Evolutionary conservation across 2,113 vertebrate genomes (phyloP).

Genomic region (Atherinomorus stipes): DNA sequence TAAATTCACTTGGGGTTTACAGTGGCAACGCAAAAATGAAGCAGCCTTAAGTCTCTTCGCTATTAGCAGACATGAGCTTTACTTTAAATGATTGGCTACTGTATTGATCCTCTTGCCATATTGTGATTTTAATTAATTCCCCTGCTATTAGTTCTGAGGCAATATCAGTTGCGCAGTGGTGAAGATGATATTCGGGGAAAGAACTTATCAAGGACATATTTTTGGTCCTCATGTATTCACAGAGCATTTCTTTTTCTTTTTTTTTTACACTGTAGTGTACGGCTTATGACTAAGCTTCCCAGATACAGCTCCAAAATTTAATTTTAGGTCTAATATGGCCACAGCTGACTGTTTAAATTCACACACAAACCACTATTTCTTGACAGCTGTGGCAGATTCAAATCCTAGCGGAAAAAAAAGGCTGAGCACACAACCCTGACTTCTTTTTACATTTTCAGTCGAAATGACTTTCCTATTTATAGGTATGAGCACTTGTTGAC

Average conservation of each 20-base stretch:
- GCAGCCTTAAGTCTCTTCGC: slow-evolving; percentile 1
- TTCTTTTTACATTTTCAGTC: not conserved
- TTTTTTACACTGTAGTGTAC: not conserved
- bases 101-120: slow-evolving; percentile 32
- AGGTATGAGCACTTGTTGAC: slow-evolving; percentile 24
- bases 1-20: slow-evolving; percentile 30
- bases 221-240: not conserved
- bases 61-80: slow-evolving; percentile 11
- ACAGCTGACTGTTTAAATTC: slow-evolving; percentile 32
- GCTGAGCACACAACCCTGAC: not conserved
- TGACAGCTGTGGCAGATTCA: slow-evolving; percentile 20
- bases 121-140: slow-evolving; percentile 3
- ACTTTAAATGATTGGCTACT: slow-evolving; percentile 10
- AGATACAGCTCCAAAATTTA: slow-evolving; percentile 30
- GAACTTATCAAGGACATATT: slow-evolving; percentile 56
- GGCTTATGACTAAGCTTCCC: slow-evolving; percentile 21
- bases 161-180: slow-evolving; percentile 4
- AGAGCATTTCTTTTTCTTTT: slow-evolving; percentile 1
- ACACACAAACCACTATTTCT: slow-evolving; percentile 19
- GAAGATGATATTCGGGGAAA: slow-evolving; percentile 9
- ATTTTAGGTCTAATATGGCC: slow-evolving; percentile 27
- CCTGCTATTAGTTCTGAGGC: not conserved
- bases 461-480: slow-evolving; percentile 20
- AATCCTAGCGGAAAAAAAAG: not conserved
- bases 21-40: slow-evolving; percentile 27